These are phyloP conservation scores for Magallana ariakensis DNA, from an alignment of 1,140 invertebrate species.

Conservation along the genomic window DNA sequence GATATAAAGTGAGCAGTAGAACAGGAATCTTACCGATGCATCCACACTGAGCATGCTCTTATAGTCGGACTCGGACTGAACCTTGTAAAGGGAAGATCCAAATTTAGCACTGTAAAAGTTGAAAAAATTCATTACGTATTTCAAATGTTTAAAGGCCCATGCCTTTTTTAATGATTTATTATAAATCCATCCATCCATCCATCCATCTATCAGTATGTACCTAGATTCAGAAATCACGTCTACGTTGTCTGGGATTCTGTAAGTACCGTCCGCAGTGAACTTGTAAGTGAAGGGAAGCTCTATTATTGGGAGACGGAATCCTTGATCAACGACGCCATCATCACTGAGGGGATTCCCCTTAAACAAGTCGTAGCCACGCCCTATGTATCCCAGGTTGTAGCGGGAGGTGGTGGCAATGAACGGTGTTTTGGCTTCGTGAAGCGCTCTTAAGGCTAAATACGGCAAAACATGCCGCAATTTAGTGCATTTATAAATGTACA, in stretches of 20 bases:
- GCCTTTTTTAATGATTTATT: no score
- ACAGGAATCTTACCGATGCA: conserved; percentile 26
- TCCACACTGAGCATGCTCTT: conserved; percentile 43
- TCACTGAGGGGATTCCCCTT: conserved; percentile 46
- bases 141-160: no score
- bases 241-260: conserved; percentile 45
- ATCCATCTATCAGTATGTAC: background rate
- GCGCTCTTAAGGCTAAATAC: conserved; percentile 15
- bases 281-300: conserved; percentile 41
- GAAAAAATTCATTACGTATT: no score
- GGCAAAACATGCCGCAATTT: no score
- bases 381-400: conserved; percentile 44
- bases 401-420: conserved; percentile 48
- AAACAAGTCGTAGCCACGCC: conserved; percentile 46
- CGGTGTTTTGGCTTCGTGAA: conserved; percentile 35
- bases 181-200: no score
- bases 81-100: conserved; percentile 32
- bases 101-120: conserved; percentile 41
- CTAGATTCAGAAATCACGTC: conserved; percentile 51
- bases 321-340: conserved; percentile 47
- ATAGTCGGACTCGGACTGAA: conserved; percentile 42
- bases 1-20: no score
- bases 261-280: conserved; percentile 45
- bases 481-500: no score
- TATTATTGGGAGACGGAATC: conserved; percentile 47